These are phyloP conservation scores for Pogonomyrmex californicus DNA, from an alignment of 1,140 invertebrate genomes.

Conservation along the genomic window DNA sequence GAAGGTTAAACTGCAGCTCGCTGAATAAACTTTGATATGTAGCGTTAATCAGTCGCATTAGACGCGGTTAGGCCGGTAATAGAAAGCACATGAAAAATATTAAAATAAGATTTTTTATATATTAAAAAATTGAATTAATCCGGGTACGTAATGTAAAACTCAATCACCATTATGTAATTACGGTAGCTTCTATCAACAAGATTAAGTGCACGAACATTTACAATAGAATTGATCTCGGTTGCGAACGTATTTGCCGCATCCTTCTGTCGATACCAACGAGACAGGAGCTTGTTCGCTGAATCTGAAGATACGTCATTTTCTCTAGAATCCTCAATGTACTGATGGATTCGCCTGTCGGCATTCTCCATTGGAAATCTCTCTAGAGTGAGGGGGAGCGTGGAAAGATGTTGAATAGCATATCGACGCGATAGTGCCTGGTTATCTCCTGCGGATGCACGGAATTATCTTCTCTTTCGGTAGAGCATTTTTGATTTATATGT, in stretches of 20 bases:
- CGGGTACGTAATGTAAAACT: constrained; percentile 31
- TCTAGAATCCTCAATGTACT: constrained; percentile 42
- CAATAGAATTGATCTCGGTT: constrained; percentile 35
- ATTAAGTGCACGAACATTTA: constrained; percentile 10
- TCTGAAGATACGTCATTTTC: constrained; percentile 53
- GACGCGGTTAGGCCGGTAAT: background rate
- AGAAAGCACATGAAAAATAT: background rate
- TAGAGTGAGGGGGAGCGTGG: constrained; percentile 20
- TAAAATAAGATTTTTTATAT: background rate
- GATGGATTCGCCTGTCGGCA: constrained; percentile 35
- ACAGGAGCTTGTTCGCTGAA: constrained; percentile 36
- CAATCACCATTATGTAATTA: constrained; percentile 44
- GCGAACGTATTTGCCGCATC: constrained; percentile 24
- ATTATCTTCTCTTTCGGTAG: constrained; percentile 2
- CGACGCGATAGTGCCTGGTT: constrained; percentile 2
- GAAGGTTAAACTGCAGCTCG: constrained; percentile 13
- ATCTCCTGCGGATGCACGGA: background rate
- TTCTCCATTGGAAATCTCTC: constrained; percentile 36
- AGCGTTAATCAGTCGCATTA: background rate
- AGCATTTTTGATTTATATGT: constrained; percentile 32
- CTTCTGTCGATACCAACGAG: constrained; percentile 44
- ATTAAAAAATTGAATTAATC: background rate
- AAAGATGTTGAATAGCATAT: constrained; percentile 36
- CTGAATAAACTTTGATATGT: constrained; percentile 30
- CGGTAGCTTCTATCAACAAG: constrained; percentile 28